Conservation (phyloP, 1,140 invertebrate species). For the Zaprionus kolodkinae region DNA sequence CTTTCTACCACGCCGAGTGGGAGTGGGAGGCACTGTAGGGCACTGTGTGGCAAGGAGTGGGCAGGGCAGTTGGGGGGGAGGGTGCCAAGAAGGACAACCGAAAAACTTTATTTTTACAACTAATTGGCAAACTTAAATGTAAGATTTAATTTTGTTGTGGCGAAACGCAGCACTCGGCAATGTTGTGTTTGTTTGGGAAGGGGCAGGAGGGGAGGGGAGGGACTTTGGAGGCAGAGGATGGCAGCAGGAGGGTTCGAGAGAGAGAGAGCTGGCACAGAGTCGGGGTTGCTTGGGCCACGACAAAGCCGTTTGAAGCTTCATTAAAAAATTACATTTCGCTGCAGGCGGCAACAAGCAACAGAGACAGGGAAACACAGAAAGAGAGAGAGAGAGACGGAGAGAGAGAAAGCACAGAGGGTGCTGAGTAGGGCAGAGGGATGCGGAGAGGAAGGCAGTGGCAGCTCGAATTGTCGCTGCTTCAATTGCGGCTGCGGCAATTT, state of each 20-base stretch:
- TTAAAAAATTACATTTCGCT: constrained; percentile 77
- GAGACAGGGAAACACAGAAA: neutral
- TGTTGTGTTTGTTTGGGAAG: constrained; percentile 12
- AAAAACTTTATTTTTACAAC: constrained; percentile 82
- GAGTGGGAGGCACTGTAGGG: neutral
- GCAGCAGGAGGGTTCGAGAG: neutral
- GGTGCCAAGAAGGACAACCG: constrained; percentile 25
- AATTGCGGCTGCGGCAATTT: constrained; percentile 52
- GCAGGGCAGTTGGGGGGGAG: neutral
- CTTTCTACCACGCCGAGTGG: constrained; percentile 38
- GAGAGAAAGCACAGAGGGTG: neutral
- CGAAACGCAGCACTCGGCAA: constrained; percentile 20
- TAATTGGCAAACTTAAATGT: constrained; percentile 84
- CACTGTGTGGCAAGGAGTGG: neutral
- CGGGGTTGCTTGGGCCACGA: constrained; percentile 31
- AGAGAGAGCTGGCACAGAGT: too few species aligned
- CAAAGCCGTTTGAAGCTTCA: constrained; percentile 77
- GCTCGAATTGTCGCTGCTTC: constrained; percentile 30
- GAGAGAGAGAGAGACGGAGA: neutral
- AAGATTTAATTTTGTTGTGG: constrained; percentile 81
- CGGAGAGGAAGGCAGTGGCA: neutral
- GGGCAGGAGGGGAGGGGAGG: neutral
- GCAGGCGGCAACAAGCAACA: constrained; percentile 36
- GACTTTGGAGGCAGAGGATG: too few species aligned
- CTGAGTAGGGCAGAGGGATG: neutral